These are phyloP conservation scores for Archegozetes longisetosus DNA, from an alignment of 1,140 invertebrate genomes.

Conservation along the genomic window DNA sequence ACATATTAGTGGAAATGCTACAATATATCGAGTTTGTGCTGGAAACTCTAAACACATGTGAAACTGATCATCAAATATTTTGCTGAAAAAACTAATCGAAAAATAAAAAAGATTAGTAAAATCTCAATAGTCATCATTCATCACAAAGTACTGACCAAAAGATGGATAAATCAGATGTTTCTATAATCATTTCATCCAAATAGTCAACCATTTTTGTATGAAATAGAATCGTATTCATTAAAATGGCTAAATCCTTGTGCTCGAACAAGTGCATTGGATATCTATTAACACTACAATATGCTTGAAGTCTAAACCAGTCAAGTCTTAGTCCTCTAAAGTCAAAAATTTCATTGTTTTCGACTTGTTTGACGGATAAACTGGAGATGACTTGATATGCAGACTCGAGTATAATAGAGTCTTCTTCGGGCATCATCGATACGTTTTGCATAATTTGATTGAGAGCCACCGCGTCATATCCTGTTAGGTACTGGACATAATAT, in stretches of 20 bases:
- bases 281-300: slow-evolving; percentile 74
- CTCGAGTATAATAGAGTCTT: slow-evolving; percentile 83
- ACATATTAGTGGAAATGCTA: slow-evolving; percentile 93
- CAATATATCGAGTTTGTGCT: slow-evolving; percentile 90
- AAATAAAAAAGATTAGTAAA: slow-evolving; percentile 7
- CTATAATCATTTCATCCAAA: slow-evolving; percentile 88
- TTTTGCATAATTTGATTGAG: slow-evolving; percentile 66
- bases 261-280: slow-evolving; percentile 65
- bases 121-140: slow-evolving; percentile 1
- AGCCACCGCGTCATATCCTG: slow-evolving; percentile 83
- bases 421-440: slow-evolving; percentile 48
- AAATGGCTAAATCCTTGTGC: slow-evolving; percentile 65
- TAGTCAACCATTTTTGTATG: slow-evolving; percentile 98
- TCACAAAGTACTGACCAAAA: slow-evolving; percentile 47
- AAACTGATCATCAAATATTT: slow-evolving; percentile 94
- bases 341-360: slow-evolving; percentile 89
- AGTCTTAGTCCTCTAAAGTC: slow-evolving; percentile 85
- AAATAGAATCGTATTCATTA: slow-evolving; percentile 89
- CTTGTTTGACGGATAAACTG: slow-evolving; percentile 76
- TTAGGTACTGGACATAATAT: slow-evolving; percentile 93
- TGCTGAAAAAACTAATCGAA: slow-evolving; percentile 64
- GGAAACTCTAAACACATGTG: slow-evolving; percentile 97
- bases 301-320: slow-evolving; percentile 91
- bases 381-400: slow-evolving; percentile 81
- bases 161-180: slow-evolving; percentile 90